These are phyloP conservation scores for Phortica magna DNA, from an alignment of 2,888 invertebrate genomes.

Conservation along the genomic window DNA sequence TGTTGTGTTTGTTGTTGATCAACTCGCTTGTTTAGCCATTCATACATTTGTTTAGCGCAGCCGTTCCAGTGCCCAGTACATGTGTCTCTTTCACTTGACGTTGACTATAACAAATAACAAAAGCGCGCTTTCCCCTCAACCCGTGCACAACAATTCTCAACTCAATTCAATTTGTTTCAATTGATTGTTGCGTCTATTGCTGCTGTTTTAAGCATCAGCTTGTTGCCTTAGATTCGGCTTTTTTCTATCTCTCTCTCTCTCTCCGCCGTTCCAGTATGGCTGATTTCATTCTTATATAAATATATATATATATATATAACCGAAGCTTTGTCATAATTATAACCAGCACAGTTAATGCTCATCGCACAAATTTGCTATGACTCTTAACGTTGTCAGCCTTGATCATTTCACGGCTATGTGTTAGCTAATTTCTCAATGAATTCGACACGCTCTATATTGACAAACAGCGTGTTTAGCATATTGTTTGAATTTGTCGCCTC, in stretches of 20 bases:
- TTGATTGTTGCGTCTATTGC: conserved; percentile 6
- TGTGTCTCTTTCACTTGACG: not conserved
- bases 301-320: not conserved
- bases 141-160: conserved; percentile 5
- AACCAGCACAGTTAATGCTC: too few species aligned
- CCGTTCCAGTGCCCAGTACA: conserved; percentile 31
- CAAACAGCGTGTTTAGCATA: too few species aligned
- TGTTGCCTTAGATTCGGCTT: not conserved
- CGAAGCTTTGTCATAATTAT: too few species aligned
- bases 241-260: too few species aligned
- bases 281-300: not conserved
- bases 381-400: not conserved
- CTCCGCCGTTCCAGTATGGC: too few species aligned
- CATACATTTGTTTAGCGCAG: conserved; percentile 53
- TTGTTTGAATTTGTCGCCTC: too few species aligned
- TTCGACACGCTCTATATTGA: too few species aligned
- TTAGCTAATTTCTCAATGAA: conserved; percentile 9
- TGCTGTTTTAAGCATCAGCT: not conserved
- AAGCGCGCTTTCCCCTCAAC: too few species aligned
- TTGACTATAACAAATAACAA: not conserved
- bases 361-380: not conserved
- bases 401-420: conserved; percentile 14
- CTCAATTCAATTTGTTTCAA: conserved; percentile 37
- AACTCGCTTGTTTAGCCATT: conserved; percentile 64
- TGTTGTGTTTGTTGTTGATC: conserved; percentile 59